Conservation (phyloP, 2,797 vertebrate genomes). For the Momotus momota region DNA sequence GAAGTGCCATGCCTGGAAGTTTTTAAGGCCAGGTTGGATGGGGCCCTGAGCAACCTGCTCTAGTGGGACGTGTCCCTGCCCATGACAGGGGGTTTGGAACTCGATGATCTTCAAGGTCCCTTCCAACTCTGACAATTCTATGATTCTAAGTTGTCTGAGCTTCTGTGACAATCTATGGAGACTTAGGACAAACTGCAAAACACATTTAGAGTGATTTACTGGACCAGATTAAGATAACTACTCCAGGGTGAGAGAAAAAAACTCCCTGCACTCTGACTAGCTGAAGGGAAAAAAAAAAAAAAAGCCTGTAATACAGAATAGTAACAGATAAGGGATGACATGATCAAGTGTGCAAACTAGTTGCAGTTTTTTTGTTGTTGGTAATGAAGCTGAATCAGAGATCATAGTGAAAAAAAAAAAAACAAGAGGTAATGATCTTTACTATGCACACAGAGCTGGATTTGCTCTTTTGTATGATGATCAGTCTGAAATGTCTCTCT, state of each 20-base stretch:
- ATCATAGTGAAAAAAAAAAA: background rate
- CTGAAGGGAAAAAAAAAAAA: background rate
- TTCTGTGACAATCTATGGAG: background rate
- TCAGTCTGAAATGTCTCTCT: background rate
- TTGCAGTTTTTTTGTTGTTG: background rate
- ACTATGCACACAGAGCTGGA: background rate
- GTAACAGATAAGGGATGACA: background rate
- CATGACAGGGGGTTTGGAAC: too few species aligned
- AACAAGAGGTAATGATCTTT: background rate
- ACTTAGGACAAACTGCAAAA: background rate
- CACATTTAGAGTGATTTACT: background rate
- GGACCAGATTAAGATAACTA: background rate
- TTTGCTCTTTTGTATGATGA: background rate
- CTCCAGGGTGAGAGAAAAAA: background rate
- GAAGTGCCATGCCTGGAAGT: too few species aligned
- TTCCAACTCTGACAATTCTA: too few species aligned
- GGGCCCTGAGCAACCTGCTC: too few species aligned
- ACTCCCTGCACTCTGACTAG: background rate
- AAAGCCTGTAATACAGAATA: background rate
- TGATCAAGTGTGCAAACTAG: background rate
- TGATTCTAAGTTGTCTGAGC: background rate
- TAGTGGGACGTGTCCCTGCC: too few species aligned
- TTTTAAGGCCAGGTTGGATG: too few species aligned
- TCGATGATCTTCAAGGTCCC: too few species aligned
- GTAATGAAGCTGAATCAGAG: background rate